These are phyloP conservation scores for Grus americana DNA, from an alignment of 2,113 vertebrate genomes.

Conservation along the genomic window DNA sequence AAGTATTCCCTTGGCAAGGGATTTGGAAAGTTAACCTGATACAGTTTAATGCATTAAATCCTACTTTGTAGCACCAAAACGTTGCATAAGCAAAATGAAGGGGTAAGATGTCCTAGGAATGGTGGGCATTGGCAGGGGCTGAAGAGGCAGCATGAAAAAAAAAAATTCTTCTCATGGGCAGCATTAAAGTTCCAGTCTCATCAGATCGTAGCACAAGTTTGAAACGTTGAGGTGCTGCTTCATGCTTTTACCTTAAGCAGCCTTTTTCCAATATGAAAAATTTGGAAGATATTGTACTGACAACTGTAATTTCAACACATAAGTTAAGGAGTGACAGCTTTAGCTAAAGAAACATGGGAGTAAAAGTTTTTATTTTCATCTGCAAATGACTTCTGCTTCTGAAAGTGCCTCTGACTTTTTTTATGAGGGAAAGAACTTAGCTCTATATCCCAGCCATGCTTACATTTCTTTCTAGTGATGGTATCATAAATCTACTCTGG, in stretches of 20 bases:
- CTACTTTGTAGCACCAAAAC: not conserved
- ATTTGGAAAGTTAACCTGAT: not conserved
- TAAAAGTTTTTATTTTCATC: not conserved
- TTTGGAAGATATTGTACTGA: not conserved
- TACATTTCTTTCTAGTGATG: not conserved
- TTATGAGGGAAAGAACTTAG: not conserved
- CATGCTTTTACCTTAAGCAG: not conserved
- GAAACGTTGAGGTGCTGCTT: not conserved
- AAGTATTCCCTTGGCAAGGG: not conserved
- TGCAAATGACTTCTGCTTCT: not conserved
- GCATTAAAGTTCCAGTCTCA: not conserved
- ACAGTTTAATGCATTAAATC: not conserved
- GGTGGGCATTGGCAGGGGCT: not conserved
- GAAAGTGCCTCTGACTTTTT: not conserved
- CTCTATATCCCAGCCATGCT: not conserved
- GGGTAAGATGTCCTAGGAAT: not conserved
- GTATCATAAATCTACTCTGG: not conserved
- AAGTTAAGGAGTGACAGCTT: not conserved
- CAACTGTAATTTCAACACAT: not conserved
- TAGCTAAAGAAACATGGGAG: not conserved
- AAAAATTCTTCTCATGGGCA: not conserved
- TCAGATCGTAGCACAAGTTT: not conserved
- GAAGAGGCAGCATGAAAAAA: not conserved
- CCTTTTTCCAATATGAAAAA: not conserved
- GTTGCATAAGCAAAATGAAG: not conserved